Evolutionary conservation across 2,113 vertebrate species (phyloP), one percentile per base, ranked within the genome.

Genomic region (Gorilla gorilla): DNA sequence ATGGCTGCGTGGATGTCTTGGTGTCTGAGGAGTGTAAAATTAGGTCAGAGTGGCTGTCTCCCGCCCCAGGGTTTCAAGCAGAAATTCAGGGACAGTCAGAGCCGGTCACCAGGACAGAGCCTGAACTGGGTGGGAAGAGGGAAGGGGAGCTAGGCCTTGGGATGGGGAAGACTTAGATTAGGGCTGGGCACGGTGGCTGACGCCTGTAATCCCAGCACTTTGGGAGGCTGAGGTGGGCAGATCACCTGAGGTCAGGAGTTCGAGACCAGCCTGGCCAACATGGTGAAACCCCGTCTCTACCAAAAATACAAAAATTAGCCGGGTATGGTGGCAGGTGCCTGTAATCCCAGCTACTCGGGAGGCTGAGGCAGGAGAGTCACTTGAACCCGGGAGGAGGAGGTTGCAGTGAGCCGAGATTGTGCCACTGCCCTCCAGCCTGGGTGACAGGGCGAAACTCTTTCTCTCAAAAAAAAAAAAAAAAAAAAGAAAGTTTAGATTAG

Each of bases 141-240:
- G 12, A 30, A 76, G 30, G 27, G 6, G 17, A 23, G 13, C 82
- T n/a, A 18, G 89, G 73, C 22, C 78, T 7, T 16, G 14, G 8
- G 11, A 17, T 14, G 10, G 40, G 83, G 16, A 25, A 43, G 59
- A 64, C 43, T 48, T 32, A 2, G 48, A 25, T 14, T 3, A 55
- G 45, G 35, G 20, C 38, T n/a, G 18, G 2, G 27, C 1, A 0
- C 0, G 0, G 32, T 68, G 32, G 66, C 32, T 68, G 32, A 68
- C 32, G 32, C 66, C 14, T 68, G 16, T 14, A 32, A 68, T n/a
- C 32, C 66, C 66, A n/a, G 66, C 32, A 68, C 32, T 68, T 16
- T 18, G 66, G 66, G 66, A 68, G 32, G 6, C 66, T 6, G 0
- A 68, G 32, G 66, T 3, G 6, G 16, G 32, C 2, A 1, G 66